phyloP scores from a whole-genome alignment of 2,797 vertebrate species.

The Halcyon leucocephala region DNA sequence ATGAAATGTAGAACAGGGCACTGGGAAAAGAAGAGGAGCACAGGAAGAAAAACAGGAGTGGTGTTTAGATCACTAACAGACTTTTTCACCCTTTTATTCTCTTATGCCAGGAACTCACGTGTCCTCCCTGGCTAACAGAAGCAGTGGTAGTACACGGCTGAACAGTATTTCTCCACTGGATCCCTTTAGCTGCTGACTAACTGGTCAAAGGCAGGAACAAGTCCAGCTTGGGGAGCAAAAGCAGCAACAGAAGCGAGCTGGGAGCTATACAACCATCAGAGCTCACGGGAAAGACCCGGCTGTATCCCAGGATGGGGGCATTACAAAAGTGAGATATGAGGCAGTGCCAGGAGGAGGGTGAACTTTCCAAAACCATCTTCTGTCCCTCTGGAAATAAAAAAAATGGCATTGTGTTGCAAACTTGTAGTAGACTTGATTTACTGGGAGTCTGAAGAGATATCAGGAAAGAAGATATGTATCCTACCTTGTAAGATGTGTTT shows the following conservation, averaged over 20 bases:
- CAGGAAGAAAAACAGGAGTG: not conserved
- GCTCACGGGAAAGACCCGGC: not conserved
- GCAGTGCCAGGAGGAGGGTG: not conserved
- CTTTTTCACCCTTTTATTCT: not conserved
- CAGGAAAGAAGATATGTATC: not conserved
- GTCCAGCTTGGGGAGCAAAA: not conserved
- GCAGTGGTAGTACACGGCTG: not conserved
- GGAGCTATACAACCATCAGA: not conserved
- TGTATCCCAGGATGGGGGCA: not conserved
- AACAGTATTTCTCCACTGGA: not conserved
- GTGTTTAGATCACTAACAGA: not conserved
- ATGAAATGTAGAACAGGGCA: not conserved
- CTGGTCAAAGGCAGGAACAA: not conserved
- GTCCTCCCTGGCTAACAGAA: not conserved
- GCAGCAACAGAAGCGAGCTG: not conserved
- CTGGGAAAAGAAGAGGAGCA: not conserved
- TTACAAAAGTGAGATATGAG: not conserved
- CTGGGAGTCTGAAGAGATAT: not conserved
- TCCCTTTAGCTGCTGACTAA: not conserved
- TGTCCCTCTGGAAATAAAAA: not conserved
- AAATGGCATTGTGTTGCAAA: not conserved
- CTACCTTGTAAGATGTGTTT: not conserved
- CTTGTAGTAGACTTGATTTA: not conserved
- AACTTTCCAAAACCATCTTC: not conserved
- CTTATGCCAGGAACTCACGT: not conserved